These are phyloP conservation scores for Glaucopsyche alexis DNA, from an alignment of 2,888 invertebrate species.

Conservation along the genomic window DNA sequence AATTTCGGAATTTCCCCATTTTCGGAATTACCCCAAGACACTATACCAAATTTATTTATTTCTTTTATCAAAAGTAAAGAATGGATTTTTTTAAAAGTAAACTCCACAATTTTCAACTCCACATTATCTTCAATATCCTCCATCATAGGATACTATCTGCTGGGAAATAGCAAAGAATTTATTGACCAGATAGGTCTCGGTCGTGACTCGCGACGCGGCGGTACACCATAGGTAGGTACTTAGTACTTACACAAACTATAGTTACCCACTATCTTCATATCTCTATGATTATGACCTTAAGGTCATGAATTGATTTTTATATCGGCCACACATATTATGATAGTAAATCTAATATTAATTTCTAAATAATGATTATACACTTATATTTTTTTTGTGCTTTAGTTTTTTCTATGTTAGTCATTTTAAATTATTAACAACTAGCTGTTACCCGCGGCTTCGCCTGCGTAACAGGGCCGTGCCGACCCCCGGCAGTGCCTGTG, in stretches of 20 bases:
- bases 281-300: constrained; percentile 54
- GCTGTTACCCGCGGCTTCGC: too few species aligned
- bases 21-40: too few species aligned
- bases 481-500: too few species aligned
- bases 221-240: constrained; percentile 50
- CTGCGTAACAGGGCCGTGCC: too few species aligned
- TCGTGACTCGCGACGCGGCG: constrained; percentile 52
- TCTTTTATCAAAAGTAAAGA: too few species aligned
- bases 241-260: constrained; percentile 49
- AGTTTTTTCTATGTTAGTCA: too few species aligned
- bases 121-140: constrained; percentile 38
- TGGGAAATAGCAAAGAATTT: constrained; percentile 68
- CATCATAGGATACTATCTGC: constrained; percentile 67
- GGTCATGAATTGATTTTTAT: constrained; percentile 77
- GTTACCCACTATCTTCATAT: constrained; percentile 54
- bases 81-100: constrained; percentile 17
- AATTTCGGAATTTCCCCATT: too few species aligned
- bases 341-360: too few species aligned
- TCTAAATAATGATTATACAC: too few species aligned
- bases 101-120: constrained; percentile 20
- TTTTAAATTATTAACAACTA: too few species aligned
- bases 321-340: constrained; percentile 28
- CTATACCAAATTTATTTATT: too few species aligned
- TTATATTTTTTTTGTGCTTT: neutral
- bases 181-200: constrained; percentile 67